Percentiles rank a stretch among this genome's conserved stretches.
phyloP scores from a whole-genome alignment of 1,140 invertebrate genomes.

The Calephelis virginiensis region DNA sequence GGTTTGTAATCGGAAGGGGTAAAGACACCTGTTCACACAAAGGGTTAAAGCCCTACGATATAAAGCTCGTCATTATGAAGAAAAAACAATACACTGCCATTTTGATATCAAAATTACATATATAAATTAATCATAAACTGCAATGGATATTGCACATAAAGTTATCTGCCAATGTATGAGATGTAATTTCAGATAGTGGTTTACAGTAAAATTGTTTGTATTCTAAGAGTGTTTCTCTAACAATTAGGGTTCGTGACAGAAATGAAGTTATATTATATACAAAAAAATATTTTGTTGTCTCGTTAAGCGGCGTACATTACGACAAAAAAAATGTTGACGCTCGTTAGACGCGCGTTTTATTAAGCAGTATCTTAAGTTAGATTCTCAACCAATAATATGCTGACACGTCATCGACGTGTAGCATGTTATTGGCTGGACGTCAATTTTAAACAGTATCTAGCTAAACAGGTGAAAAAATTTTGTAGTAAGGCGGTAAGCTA shows the following conservation, averaged over 20 bases:
- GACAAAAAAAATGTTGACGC: no score
- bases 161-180: conserved; percentile 1
- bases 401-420: no score
- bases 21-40: conserved; percentile 38
- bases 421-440: no score
- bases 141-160: conserved; percentile 14
- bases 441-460: no score
- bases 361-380: no score
- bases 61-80: not conserved
- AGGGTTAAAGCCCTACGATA: conserved; percentile 32
- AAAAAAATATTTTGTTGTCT: no score
- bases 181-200: conserved; percentile 26
- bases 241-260: conserved; percentile 18
- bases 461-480: no score
- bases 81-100: conserved; percentile 3
- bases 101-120: not conserved
- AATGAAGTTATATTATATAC: not conserved
- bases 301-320: no score
- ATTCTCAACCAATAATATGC: no score
- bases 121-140: not conserved
- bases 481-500: no score
- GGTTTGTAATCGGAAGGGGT: conserved; percentile 33
- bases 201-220: conserved; percentile 21
- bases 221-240: conserved; percentile 14
- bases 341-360: no score